Base-by-base conservation (phyloP, 2,797 vertebrate species). In the Petrocephalus sullivani region DNA sequence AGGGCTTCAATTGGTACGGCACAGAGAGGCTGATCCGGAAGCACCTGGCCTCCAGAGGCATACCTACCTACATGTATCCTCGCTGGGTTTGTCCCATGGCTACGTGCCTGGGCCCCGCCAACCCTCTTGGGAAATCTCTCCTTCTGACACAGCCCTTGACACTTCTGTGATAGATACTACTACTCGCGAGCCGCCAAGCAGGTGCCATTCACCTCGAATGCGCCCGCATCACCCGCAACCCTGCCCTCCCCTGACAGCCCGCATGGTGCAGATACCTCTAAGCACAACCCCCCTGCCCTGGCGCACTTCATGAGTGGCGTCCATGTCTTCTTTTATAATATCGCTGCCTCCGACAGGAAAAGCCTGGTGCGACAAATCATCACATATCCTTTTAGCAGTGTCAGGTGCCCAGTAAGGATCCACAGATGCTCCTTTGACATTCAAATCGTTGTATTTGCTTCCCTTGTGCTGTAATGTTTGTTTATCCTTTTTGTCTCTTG, bases 1-100 rank as follows among this genome's bases (percentile, higher is more conserved):
- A 94, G 94, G 96, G 93, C 78, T 99, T 99, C 93, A 98, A 98
- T 95, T 99, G 98, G 98, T 99, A 99, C 0, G 97, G 97, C 86
- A 98, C 97, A 0, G 98, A 99, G 93, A 94, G 97, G 71, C 97
- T 99, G 87, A 96, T 98, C 93, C 95, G 94, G 90, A 99, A 98
- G 88, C 93, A 98, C 86, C 93, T 99, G 91, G 94, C 96, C 12
- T 88, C 96, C 67, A 94, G 93, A 91, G 96, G 97, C 10, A 89
- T 98, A 90, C 93, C 96, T 41, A 97, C 97, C 0, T 97, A 95
- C 90, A 94, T 98, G 97, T 99, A 98, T 98, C 97, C 94, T 96
- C 95, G 57, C 46, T n/a, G 56, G 41, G 28, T 33, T 4, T 28
- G 46, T 83, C 21, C n/a, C n/a, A n/a, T 51, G 12, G 53, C 3